Conservation (phyloP, 1,140 invertebrate genomes). For the Saccostrea glomerata region DNA sequence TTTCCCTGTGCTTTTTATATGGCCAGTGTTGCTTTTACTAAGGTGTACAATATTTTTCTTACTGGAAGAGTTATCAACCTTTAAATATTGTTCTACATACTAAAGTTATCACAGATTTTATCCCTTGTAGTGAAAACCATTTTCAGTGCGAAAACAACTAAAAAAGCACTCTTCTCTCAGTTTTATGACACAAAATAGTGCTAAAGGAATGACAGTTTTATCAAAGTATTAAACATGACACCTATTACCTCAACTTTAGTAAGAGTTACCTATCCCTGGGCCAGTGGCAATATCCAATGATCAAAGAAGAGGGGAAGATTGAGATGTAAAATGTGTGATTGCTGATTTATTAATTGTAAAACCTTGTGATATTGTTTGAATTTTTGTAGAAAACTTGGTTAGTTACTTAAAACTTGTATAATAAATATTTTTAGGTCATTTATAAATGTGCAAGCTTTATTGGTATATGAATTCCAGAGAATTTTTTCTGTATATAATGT, state of each 20-base stretch:
- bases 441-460: background rate
- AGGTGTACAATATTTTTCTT: too few relatives aligned
- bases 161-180: background rate
- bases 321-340: background rate
- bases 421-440: background rate
- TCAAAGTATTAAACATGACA: background rate
- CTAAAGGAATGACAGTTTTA: too few relatives aligned
- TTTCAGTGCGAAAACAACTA: too few relatives aligned
- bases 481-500: background rate
- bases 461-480: background rate
- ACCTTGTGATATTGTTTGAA: background rate
- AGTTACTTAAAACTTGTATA: background rate
- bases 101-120: too few relatives aligned
- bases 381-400: background rate
- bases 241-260: background rate
- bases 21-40: too few relatives aligned
- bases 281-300: constrained; percentile 3
- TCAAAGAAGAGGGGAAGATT: background rate
- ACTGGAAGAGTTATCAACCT: too few relatives aligned
- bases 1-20: too few relatives aligned
- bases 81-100: too few relatives aligned
- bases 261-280: background rate
- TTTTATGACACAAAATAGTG: background rate
- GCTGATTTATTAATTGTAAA: background rate
- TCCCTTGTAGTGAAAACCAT: too few relatives aligned